Evolutionary conservation across 2,113 vertebrate species (phyloP).

Genomic region (Eublepharis macularius): DNA sequence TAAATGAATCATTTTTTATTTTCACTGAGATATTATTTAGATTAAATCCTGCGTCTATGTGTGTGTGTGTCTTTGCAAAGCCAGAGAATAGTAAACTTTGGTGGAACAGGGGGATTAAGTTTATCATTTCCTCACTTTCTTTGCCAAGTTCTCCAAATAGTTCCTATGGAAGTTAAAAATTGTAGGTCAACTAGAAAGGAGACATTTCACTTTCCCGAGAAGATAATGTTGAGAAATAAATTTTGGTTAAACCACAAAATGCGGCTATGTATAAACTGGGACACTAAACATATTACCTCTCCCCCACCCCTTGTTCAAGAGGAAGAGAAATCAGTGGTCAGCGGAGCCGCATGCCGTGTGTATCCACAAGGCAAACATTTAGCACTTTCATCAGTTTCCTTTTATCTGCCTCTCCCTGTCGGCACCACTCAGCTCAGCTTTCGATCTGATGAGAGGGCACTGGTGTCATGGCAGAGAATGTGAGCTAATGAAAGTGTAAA

Average conservation of each 20-base stretch:
- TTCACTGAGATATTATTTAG: neutral
- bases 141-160: neutral
- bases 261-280: neutral
- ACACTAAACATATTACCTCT: neutral
- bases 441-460: slow-evolving; percentile 73
- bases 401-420: slow-evolving; percentile 58
- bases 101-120: neutral
- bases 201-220: neutral
- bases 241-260: neutral
- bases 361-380: slow-evolving; percentile 46
- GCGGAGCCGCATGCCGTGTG: slow-evolving; percentile 18
- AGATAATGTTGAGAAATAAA: neutral
- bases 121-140: neutral
- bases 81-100: neutral
- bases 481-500: slow-evolving; percentile 87
- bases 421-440: slow-evolving; percentile 61
- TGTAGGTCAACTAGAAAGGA: neutral
- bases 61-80: neutral
- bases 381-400: slow-evolving; percentile 53
- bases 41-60: neutral
- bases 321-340: slow-evolving; percentile 36
- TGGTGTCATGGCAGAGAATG: slow-evolving; percentile 81
- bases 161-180: neutral
- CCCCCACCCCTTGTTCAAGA: neutral
- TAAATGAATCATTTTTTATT: neutral